A percentile compares a stretch with the other conserved stretches of the same genome.
Conservation (phyloP, 2,888 invertebrate genomes). For the Polyommatus icarus region DNA sequence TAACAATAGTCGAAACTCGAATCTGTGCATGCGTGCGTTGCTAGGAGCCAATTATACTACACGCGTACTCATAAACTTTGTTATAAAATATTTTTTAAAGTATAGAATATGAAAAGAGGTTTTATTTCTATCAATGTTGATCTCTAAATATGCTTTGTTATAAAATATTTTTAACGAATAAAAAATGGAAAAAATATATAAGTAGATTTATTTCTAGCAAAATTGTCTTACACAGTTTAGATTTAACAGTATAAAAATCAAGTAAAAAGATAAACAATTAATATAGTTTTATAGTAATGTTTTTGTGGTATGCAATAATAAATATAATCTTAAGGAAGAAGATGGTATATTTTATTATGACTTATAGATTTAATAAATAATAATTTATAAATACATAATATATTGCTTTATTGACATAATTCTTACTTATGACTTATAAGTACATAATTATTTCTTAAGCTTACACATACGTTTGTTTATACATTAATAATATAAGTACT, state of each 20-base stretch:
- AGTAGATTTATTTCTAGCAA: too few relatives aligned
- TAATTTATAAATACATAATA: background rate
- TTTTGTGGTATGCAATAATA: background rate
- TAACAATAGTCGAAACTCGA: slow-evolving; percentile 53
- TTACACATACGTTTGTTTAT: background rate
- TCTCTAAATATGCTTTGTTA: too few relatives aligned
- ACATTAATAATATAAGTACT: background rate
- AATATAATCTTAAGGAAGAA: background rate
- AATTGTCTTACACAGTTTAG: too few relatives aligned
- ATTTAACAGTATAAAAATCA: too few relatives aligned
- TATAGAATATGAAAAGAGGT: too few relatives aligned
- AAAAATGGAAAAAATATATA: too few relatives aligned
- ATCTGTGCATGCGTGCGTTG: slow-evolving; percentile 40
- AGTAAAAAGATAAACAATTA: background rate
- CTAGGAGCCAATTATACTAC: slow-evolving; percentile 38
- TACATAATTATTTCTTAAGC: background rate
- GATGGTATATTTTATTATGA: background rate
- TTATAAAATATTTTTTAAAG: background rate
- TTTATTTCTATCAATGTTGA: too few relatives aligned
- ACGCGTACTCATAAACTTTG: background rate
- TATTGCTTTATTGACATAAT: background rate
- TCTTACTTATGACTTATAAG: background rate
- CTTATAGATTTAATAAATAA: background rate
- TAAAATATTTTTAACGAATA: too few relatives aligned
- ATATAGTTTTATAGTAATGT: background rate